phyloP scores from a whole-genome alignment of 2,113 vertebrate genomes.

The Mus spicilegus region DNA sequence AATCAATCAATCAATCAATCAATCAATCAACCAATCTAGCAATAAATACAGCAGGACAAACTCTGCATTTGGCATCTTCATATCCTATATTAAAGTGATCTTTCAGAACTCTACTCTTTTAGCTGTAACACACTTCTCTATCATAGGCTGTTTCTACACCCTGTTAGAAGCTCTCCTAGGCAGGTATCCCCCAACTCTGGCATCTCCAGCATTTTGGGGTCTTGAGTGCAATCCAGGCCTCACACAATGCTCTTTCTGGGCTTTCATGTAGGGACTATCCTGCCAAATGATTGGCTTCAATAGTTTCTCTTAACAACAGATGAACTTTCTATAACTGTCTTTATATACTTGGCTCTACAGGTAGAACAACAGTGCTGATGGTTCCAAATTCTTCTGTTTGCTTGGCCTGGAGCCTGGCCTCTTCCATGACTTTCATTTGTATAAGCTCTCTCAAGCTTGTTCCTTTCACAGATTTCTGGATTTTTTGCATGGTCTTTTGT shows the following conservation, averaged over 20 bases:
- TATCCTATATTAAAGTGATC: neutral
- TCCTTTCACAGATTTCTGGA: neutral
- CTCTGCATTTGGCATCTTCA: neutral
- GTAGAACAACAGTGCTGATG: neutral
- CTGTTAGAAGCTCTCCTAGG: neutral
- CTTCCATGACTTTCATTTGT: neutral
- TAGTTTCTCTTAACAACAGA: neutral
- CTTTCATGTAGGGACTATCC: neutral
- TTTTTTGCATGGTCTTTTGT: neutral
- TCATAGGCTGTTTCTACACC: neutral
- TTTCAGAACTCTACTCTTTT: neutral
- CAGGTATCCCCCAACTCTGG: neutral
- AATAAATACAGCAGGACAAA: neutral
- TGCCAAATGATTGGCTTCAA: neutral
- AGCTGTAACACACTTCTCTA: neutral
- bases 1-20: no score
- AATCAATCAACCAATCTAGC: no score
- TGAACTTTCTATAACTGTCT: neutral
- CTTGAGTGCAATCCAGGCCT: neutral
- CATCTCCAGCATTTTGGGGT: neutral
- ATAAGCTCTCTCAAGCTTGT: neutral
- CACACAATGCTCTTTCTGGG: neutral
- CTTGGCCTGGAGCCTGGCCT: neutral
- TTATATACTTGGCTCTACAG: neutral
- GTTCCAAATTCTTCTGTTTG: neutral